These are phyloP conservation scores for Cepphus grylle DNA, from an alignment of 2,113 vertebrate species.

Conservation along the genomic window DNA sequence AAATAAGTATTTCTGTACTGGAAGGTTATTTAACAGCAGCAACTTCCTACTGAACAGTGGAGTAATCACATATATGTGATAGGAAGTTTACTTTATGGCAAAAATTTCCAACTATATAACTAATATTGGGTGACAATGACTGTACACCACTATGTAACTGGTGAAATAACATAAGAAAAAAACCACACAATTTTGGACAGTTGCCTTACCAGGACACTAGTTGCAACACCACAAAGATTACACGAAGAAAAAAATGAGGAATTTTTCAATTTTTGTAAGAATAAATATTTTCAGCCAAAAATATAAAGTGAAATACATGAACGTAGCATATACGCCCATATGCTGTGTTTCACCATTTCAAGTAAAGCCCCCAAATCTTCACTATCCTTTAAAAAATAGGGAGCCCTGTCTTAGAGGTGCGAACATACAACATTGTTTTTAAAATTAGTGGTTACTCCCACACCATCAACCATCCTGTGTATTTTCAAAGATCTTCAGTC, in stretches of 20 bases:
- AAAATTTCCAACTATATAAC: not conserved
- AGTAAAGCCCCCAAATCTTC: not conserved
- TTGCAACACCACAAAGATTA: not conserved
- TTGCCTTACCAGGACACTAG: not conserved
- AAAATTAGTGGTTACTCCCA: not conserved
- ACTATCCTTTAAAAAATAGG: not conserved
- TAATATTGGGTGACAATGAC: not conserved
- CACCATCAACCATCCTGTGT: not conserved
- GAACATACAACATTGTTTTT: not conserved
- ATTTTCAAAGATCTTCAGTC: not conserved
- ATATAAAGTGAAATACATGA: not conserved
- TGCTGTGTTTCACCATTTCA: not conserved
- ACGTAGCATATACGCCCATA: rapidly evolving
- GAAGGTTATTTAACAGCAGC: not conserved
- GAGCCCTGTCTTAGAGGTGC: not conserved
- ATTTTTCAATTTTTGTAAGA: not conserved
- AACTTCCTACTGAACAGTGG: not conserved
- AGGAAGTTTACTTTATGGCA: not conserved
- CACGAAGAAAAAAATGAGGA: not conserved
- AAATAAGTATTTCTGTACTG: not conserved
- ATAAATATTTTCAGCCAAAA: not conserved
- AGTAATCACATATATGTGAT: not conserved
- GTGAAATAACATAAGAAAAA: not conserved
- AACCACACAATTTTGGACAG: not conserved
- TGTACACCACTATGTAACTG: not conserved